These are phyloP conservation scores for Pimephales promelas DNA, from an alignment of 2,113 vertebrate genomes.

Conservation along the genomic window DNA sequence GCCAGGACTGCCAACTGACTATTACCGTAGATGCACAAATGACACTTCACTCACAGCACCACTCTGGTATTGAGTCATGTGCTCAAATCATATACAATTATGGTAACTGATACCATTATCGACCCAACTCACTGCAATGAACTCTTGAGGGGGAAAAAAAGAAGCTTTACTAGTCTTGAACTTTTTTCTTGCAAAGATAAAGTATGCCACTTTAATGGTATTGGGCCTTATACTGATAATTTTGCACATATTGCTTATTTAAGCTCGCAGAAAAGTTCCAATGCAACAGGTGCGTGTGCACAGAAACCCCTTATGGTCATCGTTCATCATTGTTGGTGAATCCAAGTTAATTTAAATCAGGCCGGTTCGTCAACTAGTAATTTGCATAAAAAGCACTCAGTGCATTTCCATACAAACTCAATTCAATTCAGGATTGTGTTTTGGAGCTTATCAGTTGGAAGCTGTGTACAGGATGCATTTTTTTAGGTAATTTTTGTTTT, in stretches of 20 bases:
- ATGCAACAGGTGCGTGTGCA: neutral
- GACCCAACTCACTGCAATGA: neutral
- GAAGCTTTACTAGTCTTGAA: neutral
- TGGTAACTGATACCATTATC: neutral
- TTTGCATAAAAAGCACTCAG: neutral
- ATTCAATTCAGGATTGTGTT: neutral
- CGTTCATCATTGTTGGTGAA: neutral
- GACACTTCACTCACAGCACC: neutral
- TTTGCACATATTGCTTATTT: neutral
- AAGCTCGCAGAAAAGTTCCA: neutral
- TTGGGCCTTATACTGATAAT: neutral
- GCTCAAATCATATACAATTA: conserved; percentile 4
- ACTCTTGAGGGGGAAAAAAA: no score
- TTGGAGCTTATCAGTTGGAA: no score
- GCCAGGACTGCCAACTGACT: neutral
- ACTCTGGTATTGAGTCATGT: neutral
- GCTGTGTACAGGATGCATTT: neutral
- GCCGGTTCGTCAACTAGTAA: neutral
- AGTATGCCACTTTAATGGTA: neutral
- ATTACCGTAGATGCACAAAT: neutral
- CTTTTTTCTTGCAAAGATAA: neutral
- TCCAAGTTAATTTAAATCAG: neutral
- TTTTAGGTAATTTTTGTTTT: neutral
- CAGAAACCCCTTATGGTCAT: neutral
- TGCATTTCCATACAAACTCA: neutral